These are phyloP conservation scores for Hyles lineata DNA, from an alignment of 2,888 invertebrate genomes.

Conservation along the genomic window DNA sequence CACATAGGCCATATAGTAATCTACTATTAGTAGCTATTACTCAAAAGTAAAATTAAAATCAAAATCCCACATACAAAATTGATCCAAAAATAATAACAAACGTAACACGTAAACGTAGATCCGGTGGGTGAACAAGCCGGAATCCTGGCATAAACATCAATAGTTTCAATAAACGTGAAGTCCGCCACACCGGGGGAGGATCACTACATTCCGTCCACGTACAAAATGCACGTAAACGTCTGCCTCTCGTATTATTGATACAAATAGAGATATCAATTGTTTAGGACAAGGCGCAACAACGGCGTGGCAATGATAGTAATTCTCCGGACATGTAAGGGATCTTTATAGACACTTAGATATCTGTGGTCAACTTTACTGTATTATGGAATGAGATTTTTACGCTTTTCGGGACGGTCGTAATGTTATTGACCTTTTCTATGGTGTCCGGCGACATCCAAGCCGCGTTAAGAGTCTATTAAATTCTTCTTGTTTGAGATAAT, in stretches of 20 bases:
- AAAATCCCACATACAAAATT: not conserved
- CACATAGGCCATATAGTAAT: too few relatives aligned
- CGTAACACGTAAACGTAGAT: slow-evolving; percentile 29
- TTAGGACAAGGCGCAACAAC: slow-evolving; percentile 78
- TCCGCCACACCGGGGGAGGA: slow-evolving; percentile 49
- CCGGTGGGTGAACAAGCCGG: slow-evolving; percentile 31
- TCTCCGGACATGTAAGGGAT: slow-evolving; percentile 62
- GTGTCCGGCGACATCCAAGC: slow-evolving; percentile 39
- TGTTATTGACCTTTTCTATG: slow-evolving; percentile 60
- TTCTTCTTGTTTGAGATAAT: slow-evolving; percentile 38
- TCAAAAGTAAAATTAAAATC: not conserved
- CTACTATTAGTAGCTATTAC: too few relatives aligned
- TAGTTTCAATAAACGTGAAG: slow-evolving; percentile 68
- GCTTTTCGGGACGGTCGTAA: slow-evolving; percentile 57
- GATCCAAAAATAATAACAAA: slow-evolving; percentile 28
- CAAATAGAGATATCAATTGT: slow-evolving; percentile 85
- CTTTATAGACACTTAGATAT: slow-evolving; percentile 65
- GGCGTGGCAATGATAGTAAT: slow-evolving; percentile 73
- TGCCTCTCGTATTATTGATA: slow-evolving; percentile 81
- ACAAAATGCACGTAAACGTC: slow-evolving; percentile 79
- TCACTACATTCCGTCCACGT: slow-evolving; percentile 76
- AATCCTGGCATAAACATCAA: slow-evolving; percentile 56
- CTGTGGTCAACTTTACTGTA: slow-evolving; percentile 59
- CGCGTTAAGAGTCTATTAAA: slow-evolving; percentile 43
- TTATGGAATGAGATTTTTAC: slow-evolving; percentile 64